Evolutionary conservation across 1,140 invertebrate species (phyloP).

Genomic region (Eubasilissa regina): DNA sequence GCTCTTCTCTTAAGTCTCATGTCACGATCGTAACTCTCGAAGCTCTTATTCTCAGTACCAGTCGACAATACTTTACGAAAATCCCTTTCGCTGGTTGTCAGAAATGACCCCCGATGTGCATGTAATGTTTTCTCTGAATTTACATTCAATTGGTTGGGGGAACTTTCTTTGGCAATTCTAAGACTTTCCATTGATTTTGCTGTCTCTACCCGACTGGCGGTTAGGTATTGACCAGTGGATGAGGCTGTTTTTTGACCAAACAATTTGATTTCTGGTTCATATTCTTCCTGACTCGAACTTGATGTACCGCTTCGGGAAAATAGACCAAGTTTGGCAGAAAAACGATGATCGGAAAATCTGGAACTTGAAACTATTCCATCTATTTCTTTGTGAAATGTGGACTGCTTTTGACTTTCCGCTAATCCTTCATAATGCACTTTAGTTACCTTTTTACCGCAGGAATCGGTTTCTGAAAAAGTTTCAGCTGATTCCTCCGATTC

Average conservation of each 20-base stretch:
- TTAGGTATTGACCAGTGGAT: slow-evolving; percentile 73
- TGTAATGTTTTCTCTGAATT: slow-evolving; percentile 69
- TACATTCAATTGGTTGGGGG: slow-evolving; percentile 68
- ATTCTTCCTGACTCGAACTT: slow-evolving; percentile 81
- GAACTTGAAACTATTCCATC: slow-evolving; percentile 67
- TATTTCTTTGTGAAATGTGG: slow-evolving; percentile 65
- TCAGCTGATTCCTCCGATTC: slow-evolving; percentile 67
- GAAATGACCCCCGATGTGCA: slow-evolving; percentile 70
- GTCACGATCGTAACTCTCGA: slow-evolving; percentile 74
- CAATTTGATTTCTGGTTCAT: slow-evolving; percentile 72
- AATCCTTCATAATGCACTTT: slow-evolving; percentile 54
- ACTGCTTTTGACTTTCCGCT: slow-evolving; percentile 60
- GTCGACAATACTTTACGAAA: slow-evolving; percentile 73
- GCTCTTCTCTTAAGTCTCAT: slow-evolving; percentile 75
- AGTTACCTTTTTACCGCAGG: slow-evolving; percentile 51
- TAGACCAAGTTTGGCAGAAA: slow-evolving; percentile 73
- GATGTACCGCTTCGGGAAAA: slow-evolving; percentile 77
- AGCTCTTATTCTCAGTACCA: slow-evolving; percentile 72
- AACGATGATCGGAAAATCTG: slow-evolving; percentile 70
- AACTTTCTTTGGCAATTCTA: slow-evolving; percentile 71
- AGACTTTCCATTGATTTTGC: slow-evolving; percentile 82
- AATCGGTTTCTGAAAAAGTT: slow-evolving; percentile 59
- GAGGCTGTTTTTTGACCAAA: slow-evolving; percentile 68
- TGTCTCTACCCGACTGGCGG: slow-evolving; percentile 74
- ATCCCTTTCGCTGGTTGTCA: slow-evolving; percentile 78